These are phyloP conservation scores for Ceratina calcarata DNA, from an alignment of 1,140 invertebrate genomes.

Conservation along the genomic window DNA sequence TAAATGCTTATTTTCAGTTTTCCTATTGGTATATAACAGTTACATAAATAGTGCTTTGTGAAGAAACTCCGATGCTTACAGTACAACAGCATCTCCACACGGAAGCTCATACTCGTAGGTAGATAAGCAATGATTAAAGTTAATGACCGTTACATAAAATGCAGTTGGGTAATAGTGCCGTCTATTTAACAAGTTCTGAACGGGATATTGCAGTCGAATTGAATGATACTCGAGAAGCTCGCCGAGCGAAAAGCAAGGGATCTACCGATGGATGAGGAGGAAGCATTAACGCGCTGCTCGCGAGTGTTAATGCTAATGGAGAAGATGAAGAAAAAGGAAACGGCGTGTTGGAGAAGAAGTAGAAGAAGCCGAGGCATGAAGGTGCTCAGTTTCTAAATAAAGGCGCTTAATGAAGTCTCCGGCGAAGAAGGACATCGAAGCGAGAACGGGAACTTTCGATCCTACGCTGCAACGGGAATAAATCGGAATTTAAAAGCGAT, in stretches of 20 bases:
- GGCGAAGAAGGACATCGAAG: neutral
- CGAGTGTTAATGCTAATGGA: conserved; percentile 7
- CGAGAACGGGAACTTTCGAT: conserved; percentile 6
- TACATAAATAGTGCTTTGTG: no score
- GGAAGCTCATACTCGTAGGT: no score
- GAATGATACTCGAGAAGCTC: no score
- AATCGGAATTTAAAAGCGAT: conserved; percentile 53
- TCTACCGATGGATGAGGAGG: neutral
- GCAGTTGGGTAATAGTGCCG: no score
- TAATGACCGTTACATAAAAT: no score
- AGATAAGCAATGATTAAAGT: no score
- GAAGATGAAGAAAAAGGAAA: neutral
- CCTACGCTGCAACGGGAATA: conserved; percentile 2
- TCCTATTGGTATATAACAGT: no score
- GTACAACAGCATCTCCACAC: no score
- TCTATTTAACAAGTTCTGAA: no score
- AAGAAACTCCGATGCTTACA: no score
- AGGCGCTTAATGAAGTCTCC: conserved; percentile 27
- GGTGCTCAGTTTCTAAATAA: conserved; percentile 26
- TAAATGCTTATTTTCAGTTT: neutral
- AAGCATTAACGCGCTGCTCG: conserved; percentile 15
- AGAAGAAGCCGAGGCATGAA: neutral
- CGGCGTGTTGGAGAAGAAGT: neutral
- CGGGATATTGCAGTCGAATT: no score
- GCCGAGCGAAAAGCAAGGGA: neutral